Percentiles rank a stretch among this genome's conserved stretches.
Conservation (phyloP, 2,113 vertebrate species). For the Lepisosteus osseus region DNA sequence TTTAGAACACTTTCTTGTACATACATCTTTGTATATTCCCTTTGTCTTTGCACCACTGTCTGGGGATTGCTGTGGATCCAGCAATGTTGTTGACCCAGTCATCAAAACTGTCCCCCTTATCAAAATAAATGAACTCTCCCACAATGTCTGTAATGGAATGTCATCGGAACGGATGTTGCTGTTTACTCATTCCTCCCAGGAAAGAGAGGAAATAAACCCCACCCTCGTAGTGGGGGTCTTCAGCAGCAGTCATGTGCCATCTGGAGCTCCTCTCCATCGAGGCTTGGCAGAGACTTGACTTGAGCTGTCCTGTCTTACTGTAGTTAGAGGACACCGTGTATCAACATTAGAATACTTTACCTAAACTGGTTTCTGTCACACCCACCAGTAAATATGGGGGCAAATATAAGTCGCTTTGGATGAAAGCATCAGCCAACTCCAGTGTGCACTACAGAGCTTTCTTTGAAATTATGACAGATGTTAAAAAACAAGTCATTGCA, state of each 20-base stretch:
- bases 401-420: too few relatives aligned
- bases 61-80: too few relatives aligned
- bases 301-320: neutral
- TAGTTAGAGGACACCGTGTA: neutral
- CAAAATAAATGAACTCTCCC: conserved; percentile 28
- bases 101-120: conserved; percentile 36
- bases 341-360: neutral
- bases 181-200: conserved; percentile 36
- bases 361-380: too few relatives aligned
- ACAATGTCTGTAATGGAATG: conserved; percentile 61
- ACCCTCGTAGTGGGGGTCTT: neutral
- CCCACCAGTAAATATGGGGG: too few relatives aligned
- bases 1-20: too few relatives aligned
- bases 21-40: too few relatives aligned
- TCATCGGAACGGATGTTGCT: conserved; percentile 44
- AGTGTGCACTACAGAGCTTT: too few relatives aligned
- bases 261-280: neutral
- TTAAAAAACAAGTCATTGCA: too few relatives aligned
- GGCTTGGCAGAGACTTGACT: neutral
- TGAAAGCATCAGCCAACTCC: too few relatives aligned
- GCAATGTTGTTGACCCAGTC: conserved; percentile 23
- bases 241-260: neutral
- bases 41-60: too few relatives aligned
- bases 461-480: too few relatives aligned
- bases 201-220: neutral